Percentiles rank a stretch among this genome's conserved stretches.
phyloP scores from a whole-genome alignment of 2,888 invertebrate species.

The Toxonevra muliebris region DNA sequence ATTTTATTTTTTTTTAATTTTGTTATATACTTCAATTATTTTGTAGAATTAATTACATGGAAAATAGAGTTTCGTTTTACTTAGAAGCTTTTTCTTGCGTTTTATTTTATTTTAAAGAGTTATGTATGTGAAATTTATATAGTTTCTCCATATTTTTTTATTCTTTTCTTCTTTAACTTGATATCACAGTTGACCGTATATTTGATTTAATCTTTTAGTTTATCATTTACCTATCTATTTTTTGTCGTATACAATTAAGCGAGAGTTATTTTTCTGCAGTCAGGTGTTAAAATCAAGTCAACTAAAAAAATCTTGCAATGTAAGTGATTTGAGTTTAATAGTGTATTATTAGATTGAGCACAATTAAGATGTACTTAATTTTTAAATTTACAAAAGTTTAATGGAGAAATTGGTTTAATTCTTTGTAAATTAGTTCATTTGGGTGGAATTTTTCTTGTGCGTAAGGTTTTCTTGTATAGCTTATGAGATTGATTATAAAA shows the following conservation, averaged over 20 bases:
- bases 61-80: conserved; percentile 1
- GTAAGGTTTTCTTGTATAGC: too few relatives aligned
- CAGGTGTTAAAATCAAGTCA: too few relatives aligned
- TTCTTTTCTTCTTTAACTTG: neutral
- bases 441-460: too few relatives aligned
- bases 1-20: neutral
- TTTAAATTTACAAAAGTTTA: too few relatives aligned
- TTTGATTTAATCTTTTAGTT: neutral
- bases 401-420: too few relatives aligned
- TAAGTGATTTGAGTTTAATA: conserved; percentile 2
- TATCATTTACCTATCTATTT: neutral
- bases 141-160: neutral
- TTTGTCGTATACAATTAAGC: neutral
- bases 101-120: neutral
- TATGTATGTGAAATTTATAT: neutral
- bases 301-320: neutral
- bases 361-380: neutral
- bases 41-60: neutral
- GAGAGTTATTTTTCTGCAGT: too few relatives aligned
- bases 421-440: too few relatives aligned
- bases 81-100: neutral
- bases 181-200: too few relatives aligned
- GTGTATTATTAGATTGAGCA: neutral
- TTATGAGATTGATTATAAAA: too few relatives aligned
- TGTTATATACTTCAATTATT: neutral